These are phyloP conservation scores for Hoplias malabaricus DNA, from an alignment of 2,113 vertebrate species.

Conservation along the genomic window DNA sequence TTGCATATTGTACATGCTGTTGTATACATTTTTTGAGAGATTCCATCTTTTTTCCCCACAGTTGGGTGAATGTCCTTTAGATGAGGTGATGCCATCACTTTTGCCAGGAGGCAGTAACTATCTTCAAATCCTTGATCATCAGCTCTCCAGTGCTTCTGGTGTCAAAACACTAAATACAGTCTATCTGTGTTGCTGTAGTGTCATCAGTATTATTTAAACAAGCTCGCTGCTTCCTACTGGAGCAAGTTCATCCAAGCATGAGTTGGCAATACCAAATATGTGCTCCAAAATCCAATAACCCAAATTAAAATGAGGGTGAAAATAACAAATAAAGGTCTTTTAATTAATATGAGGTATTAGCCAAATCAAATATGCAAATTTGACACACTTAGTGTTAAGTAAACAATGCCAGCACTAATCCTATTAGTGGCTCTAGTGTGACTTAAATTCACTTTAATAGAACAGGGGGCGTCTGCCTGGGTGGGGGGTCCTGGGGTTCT, in stretches of 20 bases:
- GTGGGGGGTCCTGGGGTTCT: constrained; percentile 4
- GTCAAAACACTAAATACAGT: too few relatives aligned
- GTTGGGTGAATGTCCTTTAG: too few relatives aligned
- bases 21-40: too few relatives aligned
- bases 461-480: background rate
- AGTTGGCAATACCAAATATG: background rate
- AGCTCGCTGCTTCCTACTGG: background rate
- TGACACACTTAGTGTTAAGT: constrained; percentile 45
- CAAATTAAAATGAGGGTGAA: background rate
- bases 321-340: constrained; percentile 14
- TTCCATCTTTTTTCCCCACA: too few relatives aligned
- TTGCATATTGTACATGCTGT: too few relatives aligned
- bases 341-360: constrained; percentile 49
- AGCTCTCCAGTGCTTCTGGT: too few relatives aligned
- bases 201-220: background rate
- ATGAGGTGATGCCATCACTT: too few relatives aligned
- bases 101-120: too few relatives aligned
- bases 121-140: too few relatives aligned
- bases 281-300: background rate
- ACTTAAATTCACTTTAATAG: constrained; percentile 27
- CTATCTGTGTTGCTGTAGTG: background rate
- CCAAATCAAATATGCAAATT: constrained; percentile 54
- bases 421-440: constrained; percentile 35
- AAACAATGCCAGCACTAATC: constrained; percentile 47
- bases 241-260: background rate